Conservation (phyloP, 2,888 invertebrate genomes). For the Apodemia duryi region DNA sequence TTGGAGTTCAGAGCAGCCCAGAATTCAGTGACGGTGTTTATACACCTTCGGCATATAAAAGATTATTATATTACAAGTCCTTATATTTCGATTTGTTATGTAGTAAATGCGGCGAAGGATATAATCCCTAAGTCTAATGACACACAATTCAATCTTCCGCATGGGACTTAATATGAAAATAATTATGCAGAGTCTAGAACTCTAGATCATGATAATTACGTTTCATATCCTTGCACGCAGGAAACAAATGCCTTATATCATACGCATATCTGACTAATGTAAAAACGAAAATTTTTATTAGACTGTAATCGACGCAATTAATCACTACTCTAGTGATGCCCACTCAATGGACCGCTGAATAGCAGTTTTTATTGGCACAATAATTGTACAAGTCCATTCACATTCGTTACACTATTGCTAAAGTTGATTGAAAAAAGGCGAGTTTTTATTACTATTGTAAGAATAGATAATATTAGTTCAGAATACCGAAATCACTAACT, state of each 20-base stretch:
- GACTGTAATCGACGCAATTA: neutral
- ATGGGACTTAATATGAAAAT: no score
- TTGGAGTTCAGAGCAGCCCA: no score
- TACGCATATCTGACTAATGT: neutral
- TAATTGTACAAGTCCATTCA: neutral
- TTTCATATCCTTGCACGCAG: neutral
- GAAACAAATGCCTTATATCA: neutral
- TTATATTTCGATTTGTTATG: no score
- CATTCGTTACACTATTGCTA: neutral
- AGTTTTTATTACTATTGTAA: neutral
- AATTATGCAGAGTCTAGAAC: no score
- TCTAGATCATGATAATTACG: no score
- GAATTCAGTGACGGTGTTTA: no score
- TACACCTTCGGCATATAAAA: no score
- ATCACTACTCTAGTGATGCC: neutral
- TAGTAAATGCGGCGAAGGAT: no score
- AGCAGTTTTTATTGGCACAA: constrained; percentile 5
- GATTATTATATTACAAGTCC: no score
- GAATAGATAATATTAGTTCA: neutral
- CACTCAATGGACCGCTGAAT: neutral
- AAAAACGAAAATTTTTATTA: neutral
- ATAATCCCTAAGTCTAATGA: no score
- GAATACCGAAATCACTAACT: no score
- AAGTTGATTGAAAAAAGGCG: neutral
- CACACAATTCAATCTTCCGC: no score